Percentiles rank a stretch among this genome's conserved stretches.
phyloP scores from a whole-genome alignment of 2,888 invertebrate species.

The Polyommatus icarus region DNA sequence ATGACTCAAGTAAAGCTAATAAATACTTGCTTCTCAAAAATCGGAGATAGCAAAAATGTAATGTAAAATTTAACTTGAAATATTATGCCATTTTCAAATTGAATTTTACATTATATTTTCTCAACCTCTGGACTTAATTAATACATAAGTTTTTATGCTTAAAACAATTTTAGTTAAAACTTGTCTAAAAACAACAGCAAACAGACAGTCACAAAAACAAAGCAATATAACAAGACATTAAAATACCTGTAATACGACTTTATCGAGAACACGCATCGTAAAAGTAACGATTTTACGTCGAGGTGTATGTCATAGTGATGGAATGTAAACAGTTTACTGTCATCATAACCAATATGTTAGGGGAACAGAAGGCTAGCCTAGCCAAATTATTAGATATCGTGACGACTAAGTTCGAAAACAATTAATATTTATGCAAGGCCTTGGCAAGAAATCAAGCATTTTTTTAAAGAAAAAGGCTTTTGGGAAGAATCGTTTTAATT shows the following conservation, averaged over 20 bases:
- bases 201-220: background rate
- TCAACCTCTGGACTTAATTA: no score
- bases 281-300: constrained; percentile 21
- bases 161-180: background rate
- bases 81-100: no score
- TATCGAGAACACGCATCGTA: constrained; percentile 1
- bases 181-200: background rate
- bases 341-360: background rate
- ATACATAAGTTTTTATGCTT: background rate
- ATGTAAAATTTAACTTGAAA: no score
- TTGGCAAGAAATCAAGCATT: no score
- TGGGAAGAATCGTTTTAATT: no score
- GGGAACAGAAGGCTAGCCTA: background rate
- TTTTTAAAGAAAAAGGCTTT: no score
- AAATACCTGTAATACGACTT: constrained; percentile 11
- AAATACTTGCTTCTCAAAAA: no score
- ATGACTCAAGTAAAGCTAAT: no score
- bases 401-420: no score
- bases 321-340: constrained; percentile 4
- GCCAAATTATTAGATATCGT: background rate
- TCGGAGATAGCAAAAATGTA: no score
- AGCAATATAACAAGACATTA: constrained; percentile 8
- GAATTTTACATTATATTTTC: no score
- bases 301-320: background rate
- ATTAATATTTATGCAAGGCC: no score